phyloP scores from a whole-genome alignment of 2,113 vertebrate species.

The Uropsilus gracilis region DNA sequence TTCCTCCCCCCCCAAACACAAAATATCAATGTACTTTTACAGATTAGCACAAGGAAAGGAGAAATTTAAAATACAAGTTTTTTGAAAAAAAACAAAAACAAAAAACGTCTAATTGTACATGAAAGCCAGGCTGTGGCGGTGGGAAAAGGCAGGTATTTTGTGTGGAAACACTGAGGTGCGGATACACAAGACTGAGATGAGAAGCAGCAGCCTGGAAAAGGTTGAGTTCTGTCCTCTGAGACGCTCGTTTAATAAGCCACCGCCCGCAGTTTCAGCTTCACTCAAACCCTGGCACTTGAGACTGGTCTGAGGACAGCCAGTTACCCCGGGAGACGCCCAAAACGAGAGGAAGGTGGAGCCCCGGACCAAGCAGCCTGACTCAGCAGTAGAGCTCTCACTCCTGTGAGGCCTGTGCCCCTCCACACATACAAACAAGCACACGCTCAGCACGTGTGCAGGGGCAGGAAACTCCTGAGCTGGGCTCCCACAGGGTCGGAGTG shows the following conservation, averaged over 20 bases:
- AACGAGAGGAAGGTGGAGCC: background rate
- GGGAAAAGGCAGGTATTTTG: background rate
- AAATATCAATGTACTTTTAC: background rate
- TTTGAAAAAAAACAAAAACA: background rate
- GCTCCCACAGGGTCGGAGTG: conserved; percentile 33
- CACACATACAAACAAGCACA: background rate
- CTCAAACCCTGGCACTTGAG: background rate
- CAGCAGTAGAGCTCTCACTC: background rate
- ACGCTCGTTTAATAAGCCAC: background rate
- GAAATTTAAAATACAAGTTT: background rate
- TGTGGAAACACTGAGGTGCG: background rate
- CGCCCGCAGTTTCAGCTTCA: background rate
- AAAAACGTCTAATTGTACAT: conserved; percentile 9
- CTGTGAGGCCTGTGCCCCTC: fast-evolving
- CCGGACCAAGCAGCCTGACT: background rate
- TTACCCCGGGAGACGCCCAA: fast-evolving
- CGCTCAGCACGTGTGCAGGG: background rate
- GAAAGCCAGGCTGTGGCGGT: background rate
- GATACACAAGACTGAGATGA: background rate
- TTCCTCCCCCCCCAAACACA: background rate
- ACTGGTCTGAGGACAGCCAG: background rate
- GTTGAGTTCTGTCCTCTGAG: background rate
- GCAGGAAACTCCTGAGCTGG: background rate
- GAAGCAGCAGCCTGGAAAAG: background rate
- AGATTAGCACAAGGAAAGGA: background rate